Percentiles rank a stretch among this genome's conserved stretches.
Conservation (phyloP, 2,888 invertebrate genomes). For the Drosophila formosana region DNA sequence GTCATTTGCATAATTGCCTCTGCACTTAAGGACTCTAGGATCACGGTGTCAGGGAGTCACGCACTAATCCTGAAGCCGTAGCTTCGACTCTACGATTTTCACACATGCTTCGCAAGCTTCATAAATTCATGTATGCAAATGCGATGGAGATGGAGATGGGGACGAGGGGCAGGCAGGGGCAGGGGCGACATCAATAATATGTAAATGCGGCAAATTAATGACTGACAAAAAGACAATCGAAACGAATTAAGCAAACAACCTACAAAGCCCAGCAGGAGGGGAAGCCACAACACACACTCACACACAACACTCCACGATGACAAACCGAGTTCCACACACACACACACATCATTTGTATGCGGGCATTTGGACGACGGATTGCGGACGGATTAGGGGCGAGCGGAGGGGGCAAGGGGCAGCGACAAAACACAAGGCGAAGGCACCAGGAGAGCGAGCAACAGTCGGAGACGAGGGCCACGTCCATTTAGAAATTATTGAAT, state of each 20-base stretch:
- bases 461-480: slow-evolving; percentile 25
- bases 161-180: not conserved
- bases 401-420: slow-evolving; percentile 24
- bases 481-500: slow-evolving; percentile 73
- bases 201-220: slow-evolving; percentile 81
- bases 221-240: slow-evolving; percentile 81
- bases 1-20: slow-evolving; percentile 63
- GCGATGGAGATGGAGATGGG: slow-evolving; percentile 6
- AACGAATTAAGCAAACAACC: slow-evolving; percentile 80
- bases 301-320: slow-evolving; percentile 41
- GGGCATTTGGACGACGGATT: slow-evolving; percentile 39
- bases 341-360: slow-evolving; percentile 71
- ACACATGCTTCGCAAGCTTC: slow-evolving; percentile 56
- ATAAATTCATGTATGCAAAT: slow-evolving; percentile 67
- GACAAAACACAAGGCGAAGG: slow-evolving; percentile 42
- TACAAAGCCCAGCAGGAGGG: slow-evolving; percentile 58
- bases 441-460: slow-evolving; percentile 3
- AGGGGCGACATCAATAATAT: slow-evolving; percentile 74
- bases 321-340: slow-evolving; percentile 43
- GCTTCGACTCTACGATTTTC: slow-evolving; percentile 50
- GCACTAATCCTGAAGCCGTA: slow-evolving; percentile 30
- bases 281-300: slow-evolving; percentile 10
- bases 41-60: slow-evolving; percentile 60
- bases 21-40: slow-evolving; percentile 39
- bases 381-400: not conserved